Evolutionary conservation across 1,140 invertebrate species (phyloP), one percentile per base, ranked within the genome.

Genomic region (Antheraea mylitta): DNA sequence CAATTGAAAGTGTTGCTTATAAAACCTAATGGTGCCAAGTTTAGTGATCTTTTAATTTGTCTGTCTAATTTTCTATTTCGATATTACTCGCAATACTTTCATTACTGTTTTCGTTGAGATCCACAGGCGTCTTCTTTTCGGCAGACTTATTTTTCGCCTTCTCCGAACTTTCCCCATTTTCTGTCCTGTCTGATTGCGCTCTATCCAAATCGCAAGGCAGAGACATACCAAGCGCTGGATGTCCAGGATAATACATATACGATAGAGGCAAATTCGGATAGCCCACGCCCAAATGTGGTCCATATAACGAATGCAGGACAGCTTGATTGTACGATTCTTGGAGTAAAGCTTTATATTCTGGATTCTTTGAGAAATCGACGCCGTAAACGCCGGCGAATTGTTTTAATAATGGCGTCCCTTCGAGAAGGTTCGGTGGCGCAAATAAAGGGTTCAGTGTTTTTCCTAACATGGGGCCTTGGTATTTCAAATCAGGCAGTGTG

Each of bases 31-130:
- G 10, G 60, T 61, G n/a, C 8, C 19, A 7, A 2, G 9, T 61
- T 30, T 30, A 8, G 11, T 36, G 60, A 48, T 11, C 19, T 48
- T 42, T 18, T 19, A 65, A 48, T 3, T 48, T n/a, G 42, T 45
- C 16, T 30, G 48, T 73, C 80, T 80, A 93, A 82, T 93, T 92
- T 82, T 93, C 92, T 58, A 93, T 72, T 75, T 93, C 92, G 66
- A 93, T 92, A 79, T 92, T 92, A 76, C 91, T 92, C 18, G 89
- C 91, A 81, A 91, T 89, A 78, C 91, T 93, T 70, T 89, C 89
- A 75, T 86, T 91, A 68, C 92, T 93, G 19, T 92, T 91, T 66
- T 92, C 90, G 64, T 92, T 92, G 18, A 86, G 66, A 65, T 88
- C 82, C 22, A 89, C 73, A n/a, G 69, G 72, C 67, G 73, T 77